Percentiles rank a stretch among this genome's conserved stretches.
Conservation (phyloP, 2,888 invertebrate genomes). For the Thecocarcelia acutangulata region DNA sequence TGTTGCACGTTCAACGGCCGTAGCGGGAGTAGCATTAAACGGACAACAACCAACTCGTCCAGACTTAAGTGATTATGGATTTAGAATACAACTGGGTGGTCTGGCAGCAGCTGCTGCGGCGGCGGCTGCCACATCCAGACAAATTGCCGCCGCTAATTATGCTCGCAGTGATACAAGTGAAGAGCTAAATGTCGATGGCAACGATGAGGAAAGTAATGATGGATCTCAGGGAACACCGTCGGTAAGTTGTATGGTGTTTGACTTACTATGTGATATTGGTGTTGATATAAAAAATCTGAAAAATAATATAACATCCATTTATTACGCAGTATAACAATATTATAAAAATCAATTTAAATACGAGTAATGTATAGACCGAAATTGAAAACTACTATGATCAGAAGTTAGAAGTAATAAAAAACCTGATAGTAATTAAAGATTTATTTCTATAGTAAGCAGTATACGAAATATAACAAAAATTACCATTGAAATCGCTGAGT, state of each 20-base stretch:
- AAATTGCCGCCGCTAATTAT: constrained; percentile 80
- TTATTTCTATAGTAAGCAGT: too few species aligned
- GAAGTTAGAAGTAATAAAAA: too few species aligned
- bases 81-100: constrained; percentile 82
- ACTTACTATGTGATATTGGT: background rate
- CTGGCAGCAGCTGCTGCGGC: constrained; percentile 80
- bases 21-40: constrained; percentile 65
- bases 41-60: constrained; percentile 72
- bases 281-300: too few species aligned
- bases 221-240: constrained; percentile 81
- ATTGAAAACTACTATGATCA: too few species aligned
- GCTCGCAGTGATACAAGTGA: constrained; percentile 81
- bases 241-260: constrained; percentile 75
- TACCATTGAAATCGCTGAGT: too few species aligned
- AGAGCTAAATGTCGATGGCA: constrained; percentile 81
- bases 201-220: constrained; percentile 81
- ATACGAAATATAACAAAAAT: too few species aligned
- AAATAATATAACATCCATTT: too few species aligned
- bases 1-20: constrained; percentile 73
- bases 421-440: too few species aligned
- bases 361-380: too few species aligned
- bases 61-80: constrained; percentile 81
- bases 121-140: constrained; percentile 79
- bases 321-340: too few species aligned
- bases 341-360: too few species aligned